Percentiles rank a stretch among this genome's conserved stretches.
These are phyloP conservation scores for Oophaga pumilio DNA, from an alignment of 2,113 vertebrate genomes.

Conservation along the genomic window DNA sequence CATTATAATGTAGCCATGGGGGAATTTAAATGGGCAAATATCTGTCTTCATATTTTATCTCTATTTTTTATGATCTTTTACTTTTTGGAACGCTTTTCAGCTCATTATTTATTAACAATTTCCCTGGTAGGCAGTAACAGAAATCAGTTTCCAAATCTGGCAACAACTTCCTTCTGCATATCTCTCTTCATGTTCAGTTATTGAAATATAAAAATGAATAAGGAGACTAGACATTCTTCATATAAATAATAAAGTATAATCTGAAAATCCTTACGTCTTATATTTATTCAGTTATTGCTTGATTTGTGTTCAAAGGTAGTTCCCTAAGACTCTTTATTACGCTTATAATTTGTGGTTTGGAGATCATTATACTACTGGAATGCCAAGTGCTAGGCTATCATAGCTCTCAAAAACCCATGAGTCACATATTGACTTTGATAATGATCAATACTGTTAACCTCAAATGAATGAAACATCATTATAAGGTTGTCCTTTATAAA, in stretches of 20 bases:
- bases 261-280: neutral
- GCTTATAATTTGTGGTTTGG: neutral
- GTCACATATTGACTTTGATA: too few relatives aligned
- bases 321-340: neutral
- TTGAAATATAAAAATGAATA: neutral
- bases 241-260: neutral
- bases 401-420: too few relatives aligned
- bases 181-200: neutral
- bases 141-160: neutral
- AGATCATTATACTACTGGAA: too few relatives aligned
- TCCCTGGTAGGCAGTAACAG: neutral
- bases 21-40: neutral
- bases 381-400: too few relatives aligned
- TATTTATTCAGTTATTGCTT: neutral
- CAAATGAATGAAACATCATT: too few relatives aligned
- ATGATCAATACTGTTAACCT: too few relatives aligned
- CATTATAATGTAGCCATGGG: neutral
- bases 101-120: neutral
- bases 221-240: neutral
- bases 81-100: too few relatives aligned
- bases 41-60: neutral
- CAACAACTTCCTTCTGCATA: neutral
- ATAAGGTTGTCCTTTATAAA: too few relatives aligned
- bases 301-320: neutral
- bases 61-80: too few relatives aligned